phyloP scores from a whole-genome alignment of 2,113 vertebrate species.

The Crypturellus undulatus region DNA sequence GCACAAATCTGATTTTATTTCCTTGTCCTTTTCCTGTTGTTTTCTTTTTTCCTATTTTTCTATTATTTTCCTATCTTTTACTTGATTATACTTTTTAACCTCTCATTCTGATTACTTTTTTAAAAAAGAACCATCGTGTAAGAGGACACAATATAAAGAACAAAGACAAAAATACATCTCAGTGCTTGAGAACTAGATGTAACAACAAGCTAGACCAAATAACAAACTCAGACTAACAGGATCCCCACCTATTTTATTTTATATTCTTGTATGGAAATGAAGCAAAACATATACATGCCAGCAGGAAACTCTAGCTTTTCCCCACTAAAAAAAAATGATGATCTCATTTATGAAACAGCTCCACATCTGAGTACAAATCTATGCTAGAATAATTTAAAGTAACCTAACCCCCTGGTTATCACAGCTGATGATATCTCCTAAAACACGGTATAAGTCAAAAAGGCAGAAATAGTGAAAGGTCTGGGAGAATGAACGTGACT shows the following conservation, averaged over 20 bases:
- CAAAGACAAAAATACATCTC: not conserved
- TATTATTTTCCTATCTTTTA: not conserved
- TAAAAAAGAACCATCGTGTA: not conserved
- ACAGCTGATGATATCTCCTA: not conserved
- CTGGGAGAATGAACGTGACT: not conserved
- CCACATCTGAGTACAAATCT: not conserved
- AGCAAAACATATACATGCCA: not conserved
- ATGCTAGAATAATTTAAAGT: not conserved
- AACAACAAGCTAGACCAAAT: not conserved
- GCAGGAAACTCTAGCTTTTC: not conserved
- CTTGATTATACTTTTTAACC: not conserved
- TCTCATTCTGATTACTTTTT: not conserved
- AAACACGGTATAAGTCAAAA: not conserved
- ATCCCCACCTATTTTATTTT: not conserved
- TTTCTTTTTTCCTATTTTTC: not conserved
- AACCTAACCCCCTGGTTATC: constrained; percentile 20
- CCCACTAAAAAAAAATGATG: not conserved
- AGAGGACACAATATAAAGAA: fast-evolving
- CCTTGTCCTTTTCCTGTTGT: not conserved
- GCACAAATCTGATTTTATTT: not conserved
- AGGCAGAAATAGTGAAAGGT: not conserved
- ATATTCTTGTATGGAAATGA: not conserved
- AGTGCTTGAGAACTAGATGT: not conserved
- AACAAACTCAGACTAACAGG: not conserved
- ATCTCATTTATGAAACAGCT: not conserved